Base-by-base conservation (phyloP, 1,140 invertebrate species). In the Hydropsyche tenuis region DNA sequence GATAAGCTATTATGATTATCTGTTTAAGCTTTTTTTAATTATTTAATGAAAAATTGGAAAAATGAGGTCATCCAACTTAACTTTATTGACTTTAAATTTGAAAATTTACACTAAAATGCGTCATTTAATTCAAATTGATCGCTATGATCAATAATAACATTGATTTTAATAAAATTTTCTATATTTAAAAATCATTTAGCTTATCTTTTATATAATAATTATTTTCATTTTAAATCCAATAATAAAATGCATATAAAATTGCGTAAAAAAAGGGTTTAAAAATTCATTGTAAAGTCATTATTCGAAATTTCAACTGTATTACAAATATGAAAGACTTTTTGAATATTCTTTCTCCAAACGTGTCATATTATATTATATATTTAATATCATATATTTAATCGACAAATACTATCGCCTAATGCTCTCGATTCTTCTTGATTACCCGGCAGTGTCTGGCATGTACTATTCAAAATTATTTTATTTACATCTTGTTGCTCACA, bases 381-480 rank as follows among this genome's bases (percentile, higher is more conserved):
- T 37, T 37, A 37, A 37, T 4, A 37, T 37, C 9, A 37, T 4
- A 37, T 37, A 37, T 4, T 37, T 37, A 37, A 37, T 37, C 9
- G 9, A n/a, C n/a, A n/a, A n/a, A n/a, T n/a, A n/a, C n/a, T n/a
- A n/a, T n/a, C n/a, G n/a, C n/a, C 30, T 37, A 37, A 9, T 37
- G 30, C 30, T 37, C 30, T 37, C 30, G 30, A 37, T 37, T 37
- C 3, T 37, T 9, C 30, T 37, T 37, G 30, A 60, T 22, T 60
- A 60, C 56, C 23, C 23, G 56, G 56, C 56, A 60, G 56, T 60
- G 56, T 60, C 56, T 60, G 56, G 56, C 56, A 60, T 60, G 56
- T 60, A 60, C 20, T 60, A 60, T 60, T 20, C 18, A 25, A 25
- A 25, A 4, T 9, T 37, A 37, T 37, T 37, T 37, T 37, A 37